These are phyloP conservation scores for Agrotis puta DNA, from an alignment of 2,888 invertebrate genomes.

Conservation along the genomic window DNA sequence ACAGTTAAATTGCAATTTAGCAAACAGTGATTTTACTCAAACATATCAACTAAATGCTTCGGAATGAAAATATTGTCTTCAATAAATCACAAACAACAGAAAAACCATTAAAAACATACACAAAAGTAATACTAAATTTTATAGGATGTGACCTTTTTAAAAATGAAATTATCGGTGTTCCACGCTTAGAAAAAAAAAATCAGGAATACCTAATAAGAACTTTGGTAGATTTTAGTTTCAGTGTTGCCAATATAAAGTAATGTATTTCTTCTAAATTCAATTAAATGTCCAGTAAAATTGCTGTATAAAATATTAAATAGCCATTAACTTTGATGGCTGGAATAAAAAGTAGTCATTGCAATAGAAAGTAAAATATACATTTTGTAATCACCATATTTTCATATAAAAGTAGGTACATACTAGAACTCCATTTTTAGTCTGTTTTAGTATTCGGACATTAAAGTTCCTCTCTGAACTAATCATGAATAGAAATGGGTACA, in stretches of 20 bases:
- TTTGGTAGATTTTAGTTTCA: slow-evolving; percentile 38
- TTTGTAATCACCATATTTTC: slow-evolving; percentile 27
- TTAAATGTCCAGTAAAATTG: slow-evolving; percentile 9
- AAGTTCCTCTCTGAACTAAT: slow-evolving; percentile 24
- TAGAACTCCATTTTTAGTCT: neutral
- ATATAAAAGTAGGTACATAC: slow-evolving; percentile 13
- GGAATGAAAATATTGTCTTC: slow-evolving; percentile 19
- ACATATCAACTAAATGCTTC: slow-evolving; percentile 57
- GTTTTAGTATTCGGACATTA: neutral
- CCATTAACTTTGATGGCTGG: slow-evolving; percentile 4
- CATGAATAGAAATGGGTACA: slow-evolving; percentile 1
- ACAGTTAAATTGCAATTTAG: slow-evolving; percentile 7
- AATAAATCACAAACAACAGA: slow-evolving; percentile 4
- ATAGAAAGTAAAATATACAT: neutral
- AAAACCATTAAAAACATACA: neutral
- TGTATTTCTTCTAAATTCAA: slow-evolving; percentile 38
- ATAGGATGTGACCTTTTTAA: slow-evolving; percentile 13
- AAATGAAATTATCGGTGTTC: slow-evolving; percentile 17
- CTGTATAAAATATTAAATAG: slow-evolving; percentile 40
- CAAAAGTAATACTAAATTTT: slow-evolving; percentile 11
- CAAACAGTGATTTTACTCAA: slow-evolving; percentile 53
- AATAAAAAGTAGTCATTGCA: slow-evolving; percentile 3
- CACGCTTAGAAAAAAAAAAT: slow-evolving; percentile 5
- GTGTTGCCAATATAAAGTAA: slow-evolving; percentile 45
- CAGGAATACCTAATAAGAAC: slow-evolving; percentile 13